Percentiles rank a stretch among this genome's conserved stretches.
Conservation (phyloP, 2,797 vertebrate genomes). For the Hydrocynus forskahlii region DNA sequence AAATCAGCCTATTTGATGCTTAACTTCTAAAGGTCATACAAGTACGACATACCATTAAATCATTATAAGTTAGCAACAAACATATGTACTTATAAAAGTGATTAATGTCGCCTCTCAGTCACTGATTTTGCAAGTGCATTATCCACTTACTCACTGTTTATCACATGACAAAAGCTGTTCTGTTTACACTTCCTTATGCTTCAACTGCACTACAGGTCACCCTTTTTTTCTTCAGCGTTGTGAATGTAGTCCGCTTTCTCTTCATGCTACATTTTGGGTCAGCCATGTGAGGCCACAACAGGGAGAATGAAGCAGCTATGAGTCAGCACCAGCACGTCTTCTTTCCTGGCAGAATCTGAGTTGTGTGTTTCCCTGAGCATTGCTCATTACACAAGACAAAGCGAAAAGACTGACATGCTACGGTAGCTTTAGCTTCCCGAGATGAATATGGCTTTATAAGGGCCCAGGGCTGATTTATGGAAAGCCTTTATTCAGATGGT, state of each 20-base stretch:
- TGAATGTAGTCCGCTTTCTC: slow-evolving; percentile 23
- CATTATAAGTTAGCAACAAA: neutral
- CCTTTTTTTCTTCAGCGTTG: neutral
- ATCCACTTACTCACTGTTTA: neutral
- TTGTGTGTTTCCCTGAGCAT: slow-evolving; percentile 44
- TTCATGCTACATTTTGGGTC: slow-evolving; percentile 9
- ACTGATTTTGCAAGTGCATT: neutral
- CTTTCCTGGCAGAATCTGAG: slow-evolving; percentile 45
- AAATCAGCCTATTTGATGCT: neutral
- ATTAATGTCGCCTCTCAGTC: neutral
- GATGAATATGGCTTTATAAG: slow-evolving; percentile 66
- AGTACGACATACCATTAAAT: neutral
- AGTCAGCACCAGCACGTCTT: slow-evolving; percentile 63
- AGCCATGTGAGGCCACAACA: slow-evolving; percentile 25
- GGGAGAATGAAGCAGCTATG: slow-evolving; percentile 52
- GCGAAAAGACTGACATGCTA: slow-evolving; percentile 55
- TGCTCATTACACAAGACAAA: slow-evolving; percentile 59
- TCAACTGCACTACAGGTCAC: neutral
- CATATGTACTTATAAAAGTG: neutral
- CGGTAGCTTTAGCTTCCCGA: slow-evolving; percentile 61
- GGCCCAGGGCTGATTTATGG: slow-evolving; percentile 66
- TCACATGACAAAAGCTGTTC: neutral
- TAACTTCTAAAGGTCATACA: neutral
- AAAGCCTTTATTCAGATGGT: slow-evolving; percentile 57
- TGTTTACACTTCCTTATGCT: neutral